Base-by-base conservation (phyloP, 2,888 invertebrate species). In the Eurois occulta region DNA sequence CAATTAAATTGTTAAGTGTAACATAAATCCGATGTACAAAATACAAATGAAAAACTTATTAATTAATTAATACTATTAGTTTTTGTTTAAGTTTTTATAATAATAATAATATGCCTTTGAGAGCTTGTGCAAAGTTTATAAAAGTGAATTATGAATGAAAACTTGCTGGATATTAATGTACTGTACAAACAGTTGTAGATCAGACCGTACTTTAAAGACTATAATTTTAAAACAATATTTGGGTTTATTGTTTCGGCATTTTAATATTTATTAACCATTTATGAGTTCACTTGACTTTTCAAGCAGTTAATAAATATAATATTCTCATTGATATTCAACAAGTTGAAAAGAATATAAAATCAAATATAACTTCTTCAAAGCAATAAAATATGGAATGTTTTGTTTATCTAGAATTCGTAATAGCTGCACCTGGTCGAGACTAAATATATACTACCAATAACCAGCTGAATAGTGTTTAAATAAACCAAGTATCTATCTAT, bases 401-500 rank as follows among this genome's bases (percentile, higher is more conserved):
- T 70, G 38, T 78, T 76, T 70, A 60, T 48, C 13, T 32, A 21
- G 21, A 32, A n/a, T 35, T 58, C 11, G 48, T 41, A 48, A 70
- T 48, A 32, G 78, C 32, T 46, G 21, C 55, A 58, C 13, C 38
- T 76, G 35, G 38, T 28, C 10, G 10, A 4, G n/a, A 32, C 41
- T 62, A 55, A 55, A 46, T 21, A 28, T 72, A 62, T 24, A 60
- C 28, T n/a, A 35, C 35, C 18, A 52, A 35, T n/a, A 41, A 11
- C 18, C 18, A 38, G 38, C 8, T 18, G 16, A 5, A 64, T 32
- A 66, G 11, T 55, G 21, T 21, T 32, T n/a, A 21, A 10, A 38
- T 76, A 24, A 24, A 65, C 64, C 21, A 38, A 28, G n/a, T 35
- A 46, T 46, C 43, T 43, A 28, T 2, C 0, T 28, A 66, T 65